Percentiles rank a stretch among this genome's conserved stretches.
Conservation (phyloP, 2,888 invertebrate genomes). For the Oligia latruncula region DNA sequence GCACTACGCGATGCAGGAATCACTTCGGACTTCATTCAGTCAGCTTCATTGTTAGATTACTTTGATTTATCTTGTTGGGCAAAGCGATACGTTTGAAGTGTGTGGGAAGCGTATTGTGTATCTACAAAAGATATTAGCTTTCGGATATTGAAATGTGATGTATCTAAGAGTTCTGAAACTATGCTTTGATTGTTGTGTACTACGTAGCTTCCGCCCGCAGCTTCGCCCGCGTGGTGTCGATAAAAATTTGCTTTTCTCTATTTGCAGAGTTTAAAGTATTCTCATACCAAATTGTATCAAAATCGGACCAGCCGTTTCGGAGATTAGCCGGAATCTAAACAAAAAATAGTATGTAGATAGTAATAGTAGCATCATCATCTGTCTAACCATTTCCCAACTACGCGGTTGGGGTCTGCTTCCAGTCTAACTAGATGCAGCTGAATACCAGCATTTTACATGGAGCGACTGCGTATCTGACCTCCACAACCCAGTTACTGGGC, state of each 20-base stretch:
- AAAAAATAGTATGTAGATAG: no score
- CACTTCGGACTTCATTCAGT: slow-evolving; percentile 43
- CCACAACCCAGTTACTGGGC: no score
- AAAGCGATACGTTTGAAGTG: slow-evolving; percentile 23
- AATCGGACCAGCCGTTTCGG: no score
- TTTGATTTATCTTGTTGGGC: slow-evolving; percentile 27
- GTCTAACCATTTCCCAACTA: no score
- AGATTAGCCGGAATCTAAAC: no score
- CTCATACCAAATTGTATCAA: no score
- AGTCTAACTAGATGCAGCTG: no score
- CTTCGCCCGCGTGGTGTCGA: background rate
- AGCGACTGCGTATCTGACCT: no score
- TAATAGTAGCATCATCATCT: no score
- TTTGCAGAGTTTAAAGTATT: background rate
- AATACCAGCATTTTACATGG: no score
- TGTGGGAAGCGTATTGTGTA: slow-evolving; percentile 1
- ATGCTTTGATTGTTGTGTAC: background rate
- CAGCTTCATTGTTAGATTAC: slow-evolving; percentile 43
- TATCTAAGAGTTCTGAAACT: background rate
- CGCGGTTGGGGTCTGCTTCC: no score
- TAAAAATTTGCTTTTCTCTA: background rate
- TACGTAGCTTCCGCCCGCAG: background rate
- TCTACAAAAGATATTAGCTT: slow-evolving; percentile 28
- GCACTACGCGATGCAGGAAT: slow-evolving; percentile 32
- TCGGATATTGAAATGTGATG: slow-evolving; percentile 14